Evolutionary conservation across 2,888 invertebrate species (phyloP), one percentile per base, ranked within the genome.

Genomic region (Stenichneumon culpator): DNA sequence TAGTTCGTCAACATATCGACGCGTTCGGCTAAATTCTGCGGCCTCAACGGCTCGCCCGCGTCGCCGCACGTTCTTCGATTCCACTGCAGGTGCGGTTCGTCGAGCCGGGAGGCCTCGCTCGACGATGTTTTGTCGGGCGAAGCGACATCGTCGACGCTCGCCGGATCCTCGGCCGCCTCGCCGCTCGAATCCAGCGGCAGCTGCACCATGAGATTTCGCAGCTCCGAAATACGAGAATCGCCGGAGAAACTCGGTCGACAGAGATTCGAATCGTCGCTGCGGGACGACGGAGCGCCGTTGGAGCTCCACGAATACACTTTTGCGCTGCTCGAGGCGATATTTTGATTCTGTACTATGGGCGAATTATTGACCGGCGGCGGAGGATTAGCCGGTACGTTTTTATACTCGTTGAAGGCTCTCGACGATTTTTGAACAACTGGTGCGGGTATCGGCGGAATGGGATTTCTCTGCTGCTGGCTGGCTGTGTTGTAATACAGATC

Each of bases 401-500:
- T 73, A 52, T 74, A 73, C 2, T 75, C 80, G 69, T 63, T 82
- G 6, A 54, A 36, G 11, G 44, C 22, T 72, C 60, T 19, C 5
- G 67, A 39, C 0, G 28, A 19, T 22, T 70, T 70, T 16, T 84
- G 82, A 19, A 84, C 86, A 19, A 86, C 72, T 1, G 89, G 89
- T 28, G 90, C 90, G 22, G 88, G 79, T 68, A 90, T 92, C 79
- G 92, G 91, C 1, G 91, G 87, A 2, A 75, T 57, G 2, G 79
- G 54, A n/a, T 90, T 89, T 86, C 90, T 92, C 44, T 90, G 90
- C 83, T 91, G 92, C 70, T 92, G 92, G 92, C 91, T 90, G 95
- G 94, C 36, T 95, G 95, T 94, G 87, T 94, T 95, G 86, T 95
- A 96, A 89, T 95, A 95, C 72, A 96, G 93, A 92, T 97, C 97